Evolutionary conservation across 1,140 invertebrate species (phyloP), one percentile per base, ranked within the genome.

Genomic region (Goniozus legneri): DNA sequence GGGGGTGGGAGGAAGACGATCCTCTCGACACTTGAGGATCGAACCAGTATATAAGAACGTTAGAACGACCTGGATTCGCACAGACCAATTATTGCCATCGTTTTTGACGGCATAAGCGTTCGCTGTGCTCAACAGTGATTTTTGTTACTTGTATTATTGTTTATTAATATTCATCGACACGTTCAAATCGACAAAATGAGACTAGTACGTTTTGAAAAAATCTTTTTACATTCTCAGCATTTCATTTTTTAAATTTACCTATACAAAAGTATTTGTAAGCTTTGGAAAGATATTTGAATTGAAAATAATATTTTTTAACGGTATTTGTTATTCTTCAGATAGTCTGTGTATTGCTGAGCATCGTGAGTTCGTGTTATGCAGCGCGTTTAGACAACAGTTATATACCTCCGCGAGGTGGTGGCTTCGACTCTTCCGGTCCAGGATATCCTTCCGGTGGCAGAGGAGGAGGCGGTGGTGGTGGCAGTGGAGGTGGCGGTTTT

Each of bases 351-450:
- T 7, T 68, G 15, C 42, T 67, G 51, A 52, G 50, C 34, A 18
- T 63, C 20, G 54, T 52, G 21, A 59, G 58, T 20, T 45, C 44
- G 30, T 63, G 75, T 54, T 55, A 54, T 50, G 65, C 75, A 49
- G 76, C 77, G 47, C 77, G 81, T 45, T 65, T 84, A 47, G 83
- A 84, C 49, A 81, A 79, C 56, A 78, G 75, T 10, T 84, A 84
- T 59, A 71, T 84, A 10, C 83, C 83, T 10, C 83, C 82, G 2
- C 62, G 76, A 27, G 74, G 71, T 39, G 82, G 81, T 10, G 72
- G 69, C 6, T 70, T 67, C 30, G 77, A 78, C 44, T 79, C 79
- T 15, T 80, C 80, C 2, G 72, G 69, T 22, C 76, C 78, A 0
- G 54, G 53, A n/a, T 58, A 61, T 10, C 54, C 58, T 27, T 16